Percentiles rank a stretch among this genome's conserved stretches.
Conservation (phyloP, 2,797 vertebrate species). For the Bovichtus diacanthus region DNA sequence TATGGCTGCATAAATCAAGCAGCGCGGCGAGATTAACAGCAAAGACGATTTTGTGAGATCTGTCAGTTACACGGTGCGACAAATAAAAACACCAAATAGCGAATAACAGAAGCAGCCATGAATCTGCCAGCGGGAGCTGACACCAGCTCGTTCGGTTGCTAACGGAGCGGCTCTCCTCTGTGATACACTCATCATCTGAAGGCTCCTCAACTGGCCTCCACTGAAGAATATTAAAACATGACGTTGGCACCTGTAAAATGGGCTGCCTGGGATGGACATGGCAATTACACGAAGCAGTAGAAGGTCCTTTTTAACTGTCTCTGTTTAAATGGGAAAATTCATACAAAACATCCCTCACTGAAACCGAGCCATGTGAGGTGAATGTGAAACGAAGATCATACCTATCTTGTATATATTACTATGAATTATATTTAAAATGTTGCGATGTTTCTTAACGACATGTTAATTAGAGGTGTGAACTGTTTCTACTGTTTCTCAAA, state of each 20-base stretch:
- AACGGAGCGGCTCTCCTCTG: constrained; percentile 10
- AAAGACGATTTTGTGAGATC: constrained; percentile 55
- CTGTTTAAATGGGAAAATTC: neutral
- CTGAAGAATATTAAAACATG: constrained; percentile 4
- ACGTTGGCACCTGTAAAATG: constrained; percentile 12
- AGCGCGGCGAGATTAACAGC: constrained; percentile 47
- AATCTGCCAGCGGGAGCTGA: constrained; percentile 50
- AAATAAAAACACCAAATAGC: constrained; percentile 46
- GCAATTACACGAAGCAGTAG: constrained; percentile 29
- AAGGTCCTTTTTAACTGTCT: constrained; percentile 15
- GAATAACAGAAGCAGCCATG: constrained; percentile 16
- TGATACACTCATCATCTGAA: constrained; percentile 23
- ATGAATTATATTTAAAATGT: neutral
- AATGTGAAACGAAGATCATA: neutral
- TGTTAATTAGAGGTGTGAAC: neutral
- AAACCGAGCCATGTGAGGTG: too few relatives aligned
- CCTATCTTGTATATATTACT: too few relatives aligned
- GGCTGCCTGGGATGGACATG: constrained; percentile 16
- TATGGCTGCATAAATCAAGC: constrained; percentile 60
- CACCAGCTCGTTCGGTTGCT: constrained; percentile 10
- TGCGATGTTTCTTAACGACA: neutral
- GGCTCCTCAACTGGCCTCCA: constrained; percentile 17
- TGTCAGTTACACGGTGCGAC: constrained; percentile 56
- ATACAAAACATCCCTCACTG: neutral
- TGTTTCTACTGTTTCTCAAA: neutral